A percentile compares a stretch with the other conserved stretches of the same genome.
Conservation (phyloP, 2,113 vertebrate genomes). For the Cyrtonyx montezumae region DNA sequence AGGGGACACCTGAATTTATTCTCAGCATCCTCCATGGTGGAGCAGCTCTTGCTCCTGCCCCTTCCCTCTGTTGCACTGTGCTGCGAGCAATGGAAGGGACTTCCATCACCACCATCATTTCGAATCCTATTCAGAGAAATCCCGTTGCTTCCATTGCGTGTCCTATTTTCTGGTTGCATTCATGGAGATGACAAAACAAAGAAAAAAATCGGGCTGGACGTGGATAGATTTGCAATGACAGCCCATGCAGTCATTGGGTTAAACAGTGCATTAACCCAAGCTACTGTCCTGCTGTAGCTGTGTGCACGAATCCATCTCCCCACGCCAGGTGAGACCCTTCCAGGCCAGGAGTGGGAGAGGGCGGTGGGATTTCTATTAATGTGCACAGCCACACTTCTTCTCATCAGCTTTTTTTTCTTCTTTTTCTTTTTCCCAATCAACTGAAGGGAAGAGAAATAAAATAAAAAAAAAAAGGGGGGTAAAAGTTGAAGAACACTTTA, state of each 20-base stretch:
- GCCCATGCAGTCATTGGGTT: not conserved
- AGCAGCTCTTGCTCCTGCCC: not conserved
- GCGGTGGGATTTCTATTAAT: slow-evolving; percentile 53
- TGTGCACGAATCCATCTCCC: not conserved
- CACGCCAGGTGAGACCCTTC: not conserved
- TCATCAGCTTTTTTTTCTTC: not conserved
- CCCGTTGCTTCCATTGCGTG: not conserved
- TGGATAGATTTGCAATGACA: not conserved
- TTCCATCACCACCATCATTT: not conserved
- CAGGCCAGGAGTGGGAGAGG: not conserved
- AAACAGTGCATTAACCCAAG: not conserved
- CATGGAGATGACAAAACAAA: not conserved
- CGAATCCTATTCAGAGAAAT: not conserved
- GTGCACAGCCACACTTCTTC: slow-evolving; percentile 59
- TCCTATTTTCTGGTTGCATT: not conserved
- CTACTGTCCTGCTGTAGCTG: not conserved
- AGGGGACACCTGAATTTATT: not conserved
- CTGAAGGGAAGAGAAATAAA: not conserved
- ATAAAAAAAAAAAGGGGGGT: slow-evolving; percentile 49
- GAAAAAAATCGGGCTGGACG: not conserved
- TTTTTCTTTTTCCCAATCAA: not conserved
- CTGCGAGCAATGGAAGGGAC: not conserved
- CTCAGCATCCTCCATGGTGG: rapidly evolving
- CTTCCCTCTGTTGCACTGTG: not conserved
- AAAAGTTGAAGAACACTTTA: slow-evolving; percentile 83